phyloP scores from a whole-genome alignment of 2,888 invertebrate species.

The Drosophila dives region DNA sequence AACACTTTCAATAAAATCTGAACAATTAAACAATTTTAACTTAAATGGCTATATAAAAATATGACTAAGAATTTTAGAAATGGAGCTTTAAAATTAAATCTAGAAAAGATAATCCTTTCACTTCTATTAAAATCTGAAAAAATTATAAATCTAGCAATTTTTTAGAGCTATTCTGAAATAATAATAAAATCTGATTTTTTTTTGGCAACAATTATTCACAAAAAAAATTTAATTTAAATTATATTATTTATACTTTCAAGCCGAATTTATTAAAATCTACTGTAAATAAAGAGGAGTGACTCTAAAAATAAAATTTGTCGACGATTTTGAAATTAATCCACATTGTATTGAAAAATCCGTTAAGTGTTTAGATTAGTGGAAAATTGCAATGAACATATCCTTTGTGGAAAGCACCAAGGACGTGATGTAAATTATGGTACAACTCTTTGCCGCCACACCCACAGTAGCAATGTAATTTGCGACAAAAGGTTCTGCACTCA shows the following conservation, averaged over 20 bases:
- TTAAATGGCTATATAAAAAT: background rate
- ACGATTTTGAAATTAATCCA: background rate
- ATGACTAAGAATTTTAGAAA: background rate
- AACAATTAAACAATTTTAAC: background rate
- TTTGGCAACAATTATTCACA: no score
- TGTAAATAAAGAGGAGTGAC: background rate
- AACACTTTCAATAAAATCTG: background rate
- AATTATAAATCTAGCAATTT: background rate
- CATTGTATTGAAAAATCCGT: background rate
- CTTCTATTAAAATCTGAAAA: background rate
- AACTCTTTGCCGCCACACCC: constrained; percentile 26
- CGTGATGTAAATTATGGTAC: constrained; percentile 6
- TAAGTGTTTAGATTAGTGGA: constrained; percentile 45
- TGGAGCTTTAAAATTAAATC: background rate
- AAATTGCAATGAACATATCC: constrained; percentile 48
- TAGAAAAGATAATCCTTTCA: background rate
- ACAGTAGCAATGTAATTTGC: constrained; percentile 71
- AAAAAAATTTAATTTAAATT: no score
- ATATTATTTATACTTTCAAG: background rate
- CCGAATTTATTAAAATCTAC: background rate
- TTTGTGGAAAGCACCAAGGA: constrained; percentile 5
- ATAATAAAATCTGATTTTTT: background rate
- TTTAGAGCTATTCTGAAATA: background rate
- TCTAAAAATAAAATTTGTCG: background rate
- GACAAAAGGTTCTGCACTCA: constrained; percentile 55